Evolutionary conservation across 2,113 vertebrate species (phyloP).

Genomic region (Rhinoptilus africanus): DNA sequence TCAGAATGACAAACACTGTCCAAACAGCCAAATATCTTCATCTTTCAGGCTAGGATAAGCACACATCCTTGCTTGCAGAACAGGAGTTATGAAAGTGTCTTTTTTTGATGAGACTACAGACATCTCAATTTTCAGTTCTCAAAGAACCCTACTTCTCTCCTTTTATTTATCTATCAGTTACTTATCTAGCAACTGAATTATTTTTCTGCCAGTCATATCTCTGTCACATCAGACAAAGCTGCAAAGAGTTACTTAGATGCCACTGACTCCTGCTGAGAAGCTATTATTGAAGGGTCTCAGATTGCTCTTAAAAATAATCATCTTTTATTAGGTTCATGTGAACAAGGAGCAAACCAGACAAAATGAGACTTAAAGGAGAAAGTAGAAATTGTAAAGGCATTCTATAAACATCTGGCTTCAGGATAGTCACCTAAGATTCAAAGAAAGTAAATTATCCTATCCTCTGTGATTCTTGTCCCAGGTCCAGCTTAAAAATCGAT

Average conservation of each 20-base stretch:
- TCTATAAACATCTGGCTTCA: background rate
- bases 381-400: background rate
- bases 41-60: background rate
- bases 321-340: background rate
- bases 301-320: conserved; percentile 1
- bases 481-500: background rate
- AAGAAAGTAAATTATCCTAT: background rate
- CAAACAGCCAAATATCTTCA: background rate
- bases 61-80: background rate
- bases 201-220: background rate
- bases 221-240: background rate
- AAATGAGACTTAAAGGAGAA: background rate
- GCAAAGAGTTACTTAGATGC: background rate
- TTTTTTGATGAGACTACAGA: background rate
- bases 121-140: background rate
- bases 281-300: background rate
- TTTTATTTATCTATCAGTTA: background rate
- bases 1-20: background rate
- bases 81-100: background rate
- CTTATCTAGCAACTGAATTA: background rate
- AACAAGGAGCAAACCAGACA: background rate
- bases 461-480: background rate
- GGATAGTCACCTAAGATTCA: background rate
- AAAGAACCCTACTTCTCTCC: background rate
- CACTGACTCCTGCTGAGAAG: background rate